Base-by-base conservation (phyloP, 2,888 invertebrate species). In the Taphrorychus bicolor region DNA sequence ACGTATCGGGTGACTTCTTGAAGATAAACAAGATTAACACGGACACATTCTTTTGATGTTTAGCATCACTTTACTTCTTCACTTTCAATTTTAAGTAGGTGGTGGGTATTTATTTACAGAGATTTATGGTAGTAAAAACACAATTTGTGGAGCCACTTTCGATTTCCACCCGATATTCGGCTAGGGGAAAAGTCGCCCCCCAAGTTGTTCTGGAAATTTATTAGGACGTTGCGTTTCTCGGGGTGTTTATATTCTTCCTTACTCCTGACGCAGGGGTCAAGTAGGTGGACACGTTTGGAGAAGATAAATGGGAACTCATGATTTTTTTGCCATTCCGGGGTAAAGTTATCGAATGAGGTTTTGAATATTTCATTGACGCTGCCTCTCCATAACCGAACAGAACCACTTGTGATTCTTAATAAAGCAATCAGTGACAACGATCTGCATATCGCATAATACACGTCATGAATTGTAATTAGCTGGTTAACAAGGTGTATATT, bases 221-320 rank as follows among this genome's bases (percentile, higher is more conserved):
- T 66, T 66, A 66, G 66, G 56, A 66, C 66, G 60, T 66, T 56
- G 54, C 66, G 59, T 66, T 66, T 60, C 66, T 60, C 49, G 54
- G 66, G 66, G 66, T 66, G 66, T 59, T 66, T 66, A 56, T 66
- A 59, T 66, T 66, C 66, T 56, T 66, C 56, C 66, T 42, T 66
- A 56, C 49, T 56, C 59, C 59, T 66, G 59, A 66, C 59, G 58
- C 58, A 42, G 23, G 66, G 69, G 69, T 69, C 69, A 69, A 69
- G 69, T 69, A 69, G 69, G 69, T 69, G 69, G 69, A 69, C 69
- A 60, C 59, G 48, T 69, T 63, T 21, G 40, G 41, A 23, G 32
- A 52, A 69, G 69, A 69, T 59, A 63, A 60, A 69, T 69, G 60
- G 57, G 41, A 17, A 5, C 22, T 49, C 56, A 56, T 66, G 59